Conservation (phyloP, 2,888 invertebrate species). For the Eurois occulta region DNA sequence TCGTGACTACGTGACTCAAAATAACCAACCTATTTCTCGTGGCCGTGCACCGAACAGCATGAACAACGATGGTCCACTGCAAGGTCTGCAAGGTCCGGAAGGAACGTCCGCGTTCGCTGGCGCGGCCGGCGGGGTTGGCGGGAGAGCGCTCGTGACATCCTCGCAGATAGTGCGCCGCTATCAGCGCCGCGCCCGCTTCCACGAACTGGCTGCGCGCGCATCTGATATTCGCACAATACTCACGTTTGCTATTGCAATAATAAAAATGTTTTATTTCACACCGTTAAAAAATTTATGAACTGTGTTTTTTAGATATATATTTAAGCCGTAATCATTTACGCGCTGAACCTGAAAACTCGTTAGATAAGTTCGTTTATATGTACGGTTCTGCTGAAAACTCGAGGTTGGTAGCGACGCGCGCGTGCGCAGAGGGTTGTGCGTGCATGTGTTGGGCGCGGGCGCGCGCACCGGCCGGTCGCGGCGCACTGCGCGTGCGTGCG, state of each 20-base stretch:
- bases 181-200: neutral
- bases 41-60: neutral
- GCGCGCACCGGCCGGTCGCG: slow-evolving; percentile 36
- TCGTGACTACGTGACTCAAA: neutral
- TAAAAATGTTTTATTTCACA: neutral
- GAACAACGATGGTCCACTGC: neutral
- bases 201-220: slow-evolving; percentile 7
- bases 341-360: neutral
- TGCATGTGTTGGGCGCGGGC: slow-evolving; percentile 9
- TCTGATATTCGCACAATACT: neutral
- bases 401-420: neutral
- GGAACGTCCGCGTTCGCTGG: neutral
- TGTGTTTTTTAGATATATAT: neutral
- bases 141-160: neutral
- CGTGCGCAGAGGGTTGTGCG: neutral
- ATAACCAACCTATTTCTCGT: slow-evolving; percentile 23
- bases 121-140: neutral
- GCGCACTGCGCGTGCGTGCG: slow-evolving; percentile 32
- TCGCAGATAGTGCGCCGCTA: slow-evolving; percentile 2
- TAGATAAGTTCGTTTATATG: neutral
- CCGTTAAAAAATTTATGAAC: neutral
- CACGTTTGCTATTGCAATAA: slow-evolving; percentile 1
- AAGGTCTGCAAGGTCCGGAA: neutral
- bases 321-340: neutral
- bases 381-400: neutral